Base-by-base conservation (phyloP, 30 jellyfish, hydroid and myxozoan species). In the Hydractinia symbiolongicarpus region DNA sequence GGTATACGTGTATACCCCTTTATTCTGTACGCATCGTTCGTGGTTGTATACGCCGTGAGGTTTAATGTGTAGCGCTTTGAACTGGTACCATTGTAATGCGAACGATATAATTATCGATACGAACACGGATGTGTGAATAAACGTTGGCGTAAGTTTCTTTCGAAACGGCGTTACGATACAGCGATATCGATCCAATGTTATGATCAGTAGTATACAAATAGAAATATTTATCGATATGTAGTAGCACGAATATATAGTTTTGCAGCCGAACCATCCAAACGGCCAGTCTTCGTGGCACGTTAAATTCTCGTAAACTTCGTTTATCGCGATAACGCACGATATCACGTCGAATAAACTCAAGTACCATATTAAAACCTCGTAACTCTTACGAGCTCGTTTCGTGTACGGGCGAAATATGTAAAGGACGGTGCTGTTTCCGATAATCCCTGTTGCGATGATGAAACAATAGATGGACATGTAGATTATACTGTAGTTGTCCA, bases 221-320 rank as follows among this genome's bases (percentile, higher is more conserved):
- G 86, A 55, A 81, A 78, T 55, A 55, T 60, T 78, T 30, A 58
- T 56, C 17, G 71, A 60, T 30, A 78, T 58, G 49, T 78, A 60
- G 58, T 58, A 44, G 14, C 57, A 61, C 16, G 81, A 30, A 8
- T n/a, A 44, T 6, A 78, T 60, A 4, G 50, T 30, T 14, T 44
- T 44, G 61, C 86, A 78, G 71, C 86, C 86, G 57, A 78, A n/a
- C 71, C 51, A 61, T 13, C 86, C 86, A 56, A 78, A 78, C 10
- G 17, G 50, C 86, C 86, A 78, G n/a, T 61, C 61, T 8, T 58
- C 13, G 61, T 78, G 81, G 60, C 71, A 60, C 61, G 82, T 78
- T 10, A 21, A 19, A 4, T 55, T 56, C 86, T 44, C 71, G 81
- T 78, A 78, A 30, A 78, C 40, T 51, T 64, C 74, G 17, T 64